These are phyloP conservation scores for Clarias magur DNA, from an alignment of 2,113 vertebrate genomes.

Conservation along the genomic window DNA sequence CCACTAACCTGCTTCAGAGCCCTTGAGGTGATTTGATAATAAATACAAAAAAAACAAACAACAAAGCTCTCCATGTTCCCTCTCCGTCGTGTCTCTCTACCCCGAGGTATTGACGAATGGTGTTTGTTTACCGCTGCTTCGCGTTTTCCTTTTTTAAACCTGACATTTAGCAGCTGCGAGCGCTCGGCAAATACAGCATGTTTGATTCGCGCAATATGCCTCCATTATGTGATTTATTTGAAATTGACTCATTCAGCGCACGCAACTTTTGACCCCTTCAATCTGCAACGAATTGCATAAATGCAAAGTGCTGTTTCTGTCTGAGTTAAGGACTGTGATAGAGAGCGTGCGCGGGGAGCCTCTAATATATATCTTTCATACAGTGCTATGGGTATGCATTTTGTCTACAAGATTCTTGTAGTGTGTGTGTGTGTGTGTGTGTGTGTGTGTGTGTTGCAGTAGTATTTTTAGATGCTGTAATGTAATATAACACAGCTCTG, in stretches of 20 bases:
- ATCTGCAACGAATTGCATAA: conserved; percentile 31
- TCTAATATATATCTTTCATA: background rate
- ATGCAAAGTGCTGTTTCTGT: background rate
- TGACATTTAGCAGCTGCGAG: conserved; percentile 42
- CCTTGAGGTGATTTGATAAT: background rate
- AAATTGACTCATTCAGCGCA: conserved; percentile 31
- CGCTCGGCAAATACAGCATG: conserved; percentile 16
- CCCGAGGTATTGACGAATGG: conserved; percentile 29
- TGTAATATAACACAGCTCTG: background rate
- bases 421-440: background rate
- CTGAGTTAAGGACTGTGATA: background rate
- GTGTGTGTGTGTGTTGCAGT: background rate
- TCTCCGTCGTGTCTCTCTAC: background rate
- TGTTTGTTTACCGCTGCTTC: conserved; percentile 37
- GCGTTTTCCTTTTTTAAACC: conserved; percentile 40
- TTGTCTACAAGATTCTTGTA: background rate
- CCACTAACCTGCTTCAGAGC: conserved; percentile 4
- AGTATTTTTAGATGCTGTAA: conserved; percentile 62
- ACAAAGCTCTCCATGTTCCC: background rate
- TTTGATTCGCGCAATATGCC: conserved; percentile 33
- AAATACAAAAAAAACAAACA: background rate
- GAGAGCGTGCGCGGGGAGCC: background rate
- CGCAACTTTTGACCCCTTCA: conserved; percentile 33
- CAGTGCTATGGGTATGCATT: background rate
- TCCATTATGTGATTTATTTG: conserved; percentile 36